These are phyloP conservation scores for Oryctes rhinoceros DNA, from an alignment of 1,140 invertebrate genomes.

Conservation along the genomic window DNA sequence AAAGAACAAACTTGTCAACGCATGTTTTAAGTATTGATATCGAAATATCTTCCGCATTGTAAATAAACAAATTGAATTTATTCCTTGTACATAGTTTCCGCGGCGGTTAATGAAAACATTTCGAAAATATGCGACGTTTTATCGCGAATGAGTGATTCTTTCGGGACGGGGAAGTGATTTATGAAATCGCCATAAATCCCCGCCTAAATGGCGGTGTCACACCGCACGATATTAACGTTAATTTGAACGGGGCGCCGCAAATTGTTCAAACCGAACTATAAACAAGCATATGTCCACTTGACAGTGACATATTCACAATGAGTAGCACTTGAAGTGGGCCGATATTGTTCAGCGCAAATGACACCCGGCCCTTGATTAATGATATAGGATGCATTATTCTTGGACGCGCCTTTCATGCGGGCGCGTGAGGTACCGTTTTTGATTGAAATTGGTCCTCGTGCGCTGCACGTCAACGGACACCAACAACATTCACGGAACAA, in stretches of 20 bases:
- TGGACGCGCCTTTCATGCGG: slow-evolving; percentile 44
- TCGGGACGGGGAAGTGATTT: slow-evolving; percentile 30
- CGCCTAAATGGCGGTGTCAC: slow-evolving; percentile 27
- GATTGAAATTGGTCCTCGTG: slow-evolving; percentile 41
- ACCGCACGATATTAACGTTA: slow-evolving; percentile 38
- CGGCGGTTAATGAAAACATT: neutral
- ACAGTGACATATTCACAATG: slow-evolving; percentile 45
- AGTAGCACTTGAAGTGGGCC: slow-evolving; percentile 45
- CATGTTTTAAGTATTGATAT: neutral
- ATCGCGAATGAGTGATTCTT: slow-evolving; percentile 27
- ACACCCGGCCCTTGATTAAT: slow-evolving; percentile 46
- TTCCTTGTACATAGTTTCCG: neutral
- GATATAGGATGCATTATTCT: slow-evolving; percentile 46
- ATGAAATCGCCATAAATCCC: slow-evolving; percentile 31
- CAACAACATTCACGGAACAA: slow-evolving; percentile 40
- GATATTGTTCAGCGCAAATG: slow-evolving; percentile 46
- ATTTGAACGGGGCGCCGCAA: slow-evolving; percentile 38
- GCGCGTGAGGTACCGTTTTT: slow-evolving; percentile 32
- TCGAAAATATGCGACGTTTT: slow-evolving; percentile 20
- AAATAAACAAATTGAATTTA: neutral
- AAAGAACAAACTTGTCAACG: too few species aligned
- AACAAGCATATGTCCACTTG: slow-evolving; percentile 41
- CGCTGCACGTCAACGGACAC: slow-evolving; percentile 17
- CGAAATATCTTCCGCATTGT: neutral
- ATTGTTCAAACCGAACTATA: slow-evolving; percentile 39